A percentile compares a stretch with the other conserved stretches of the same genome.
Evolutionary conservation across 2,113 vertebrate species (phyloP).

Genomic region (Pedetes capensis): DNA sequence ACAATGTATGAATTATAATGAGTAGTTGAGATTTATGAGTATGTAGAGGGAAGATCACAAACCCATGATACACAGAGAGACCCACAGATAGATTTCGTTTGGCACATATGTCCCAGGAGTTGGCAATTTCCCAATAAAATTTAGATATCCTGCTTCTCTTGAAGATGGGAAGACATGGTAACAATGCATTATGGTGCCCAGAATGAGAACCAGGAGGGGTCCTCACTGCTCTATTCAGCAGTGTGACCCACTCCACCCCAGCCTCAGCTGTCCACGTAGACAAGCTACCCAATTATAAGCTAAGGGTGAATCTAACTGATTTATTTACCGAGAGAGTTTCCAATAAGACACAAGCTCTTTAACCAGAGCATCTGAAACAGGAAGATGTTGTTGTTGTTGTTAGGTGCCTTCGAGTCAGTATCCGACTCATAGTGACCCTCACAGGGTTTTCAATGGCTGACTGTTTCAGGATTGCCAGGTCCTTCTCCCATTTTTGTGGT

Average conservation of each 20-base stretch:
- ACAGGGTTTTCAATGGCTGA: no score
- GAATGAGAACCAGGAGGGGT: neutral
- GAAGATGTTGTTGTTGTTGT: no score
- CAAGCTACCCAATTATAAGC: neutral
- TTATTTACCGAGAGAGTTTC: neutral
- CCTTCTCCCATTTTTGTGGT: no score
- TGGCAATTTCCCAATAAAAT: neutral
- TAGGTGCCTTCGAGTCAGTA: no score
- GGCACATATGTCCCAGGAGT: neutral
- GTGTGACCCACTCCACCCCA: neutral
- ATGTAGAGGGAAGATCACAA: neutral
- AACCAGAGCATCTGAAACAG: constrained; percentile 10
- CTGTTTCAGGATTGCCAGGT: no score
- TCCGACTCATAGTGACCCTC: no score
- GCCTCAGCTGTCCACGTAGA: neutral
- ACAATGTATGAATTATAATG: neutral
- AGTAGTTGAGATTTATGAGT: neutral
- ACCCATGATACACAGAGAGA: neutral
- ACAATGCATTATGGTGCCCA: neutral
- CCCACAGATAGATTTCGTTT: neutral
- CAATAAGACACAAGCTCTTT: constrained; percentile 22
- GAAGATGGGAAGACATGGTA: neutral
- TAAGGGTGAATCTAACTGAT: neutral
- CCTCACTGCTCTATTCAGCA: no score
- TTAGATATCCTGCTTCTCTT: neutral